phyloP scores from a whole-genome alignment of 2,797 vertebrate genomes.

The Danio kyathit region DNA sequence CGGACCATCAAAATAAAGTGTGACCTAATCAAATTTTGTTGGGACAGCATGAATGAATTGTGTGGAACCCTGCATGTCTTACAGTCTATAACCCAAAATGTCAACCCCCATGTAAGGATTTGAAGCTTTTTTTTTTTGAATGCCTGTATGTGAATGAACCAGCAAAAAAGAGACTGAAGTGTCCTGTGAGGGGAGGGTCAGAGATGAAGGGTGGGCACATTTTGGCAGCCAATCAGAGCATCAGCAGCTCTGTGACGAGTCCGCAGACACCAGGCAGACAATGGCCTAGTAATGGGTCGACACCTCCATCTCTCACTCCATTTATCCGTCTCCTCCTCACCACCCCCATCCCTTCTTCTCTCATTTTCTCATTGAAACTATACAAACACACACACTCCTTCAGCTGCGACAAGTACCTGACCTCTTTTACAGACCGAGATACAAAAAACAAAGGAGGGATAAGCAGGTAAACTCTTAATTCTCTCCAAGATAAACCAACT shows the following conservation, averaged over 20 bases:
- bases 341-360: constrained; percentile 38
- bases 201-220: constrained; percentile 46
- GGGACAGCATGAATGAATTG: no score
- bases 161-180: constrained; percentile 50
- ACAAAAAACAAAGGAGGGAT: constrained; percentile 16
- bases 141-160: constrained; percentile 50
- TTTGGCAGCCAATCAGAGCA: constrained; percentile 70
- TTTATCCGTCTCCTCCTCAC: constrained; percentile 39
- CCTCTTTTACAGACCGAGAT: constrained; percentile 47
- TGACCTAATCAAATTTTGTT: no score
- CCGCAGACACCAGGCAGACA: constrained; percentile 77
- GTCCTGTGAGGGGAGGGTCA: constrained; percentile 52
- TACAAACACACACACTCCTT: constrained; percentile 20
- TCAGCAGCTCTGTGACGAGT: constrained; percentile 69
- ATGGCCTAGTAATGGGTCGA: constrained; percentile 78
- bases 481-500: not conserved
- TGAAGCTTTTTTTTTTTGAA: constrained; percentile 21
- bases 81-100: no score
- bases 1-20: no score
- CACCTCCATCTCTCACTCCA: constrained; percentile 48
- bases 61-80: no score
- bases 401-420: constrained; percentile 38
- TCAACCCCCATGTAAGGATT: not conserved
- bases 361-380: constrained; percentile 35
- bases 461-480: not conserved